Evolutionary conservation across 2,888 invertebrate species (phyloP), one percentile per base, ranked within the genome.

Genomic region (Lydus trimaculatus): DNA sequence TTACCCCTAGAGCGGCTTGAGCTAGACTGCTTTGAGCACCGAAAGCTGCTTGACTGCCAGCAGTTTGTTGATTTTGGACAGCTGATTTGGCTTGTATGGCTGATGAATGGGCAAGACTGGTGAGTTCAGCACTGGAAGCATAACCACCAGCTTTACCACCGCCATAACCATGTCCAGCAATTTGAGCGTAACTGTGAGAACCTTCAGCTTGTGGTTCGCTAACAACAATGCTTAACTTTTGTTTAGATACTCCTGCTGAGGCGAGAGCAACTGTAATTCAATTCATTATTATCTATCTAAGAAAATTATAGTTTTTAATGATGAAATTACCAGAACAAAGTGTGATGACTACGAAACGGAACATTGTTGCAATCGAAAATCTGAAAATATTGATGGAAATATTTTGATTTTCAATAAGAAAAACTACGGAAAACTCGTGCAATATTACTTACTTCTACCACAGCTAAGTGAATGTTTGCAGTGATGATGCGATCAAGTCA

Each of bases 21-120:
- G 92, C 92, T 28, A 92, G 78, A 0, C 90, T 91, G 77, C 90
- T 92, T 84, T 92, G 91, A 0, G 92, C 92, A 4, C 91, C 89
- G 78, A 91, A 92, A 0, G 92, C 92, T 0, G 92, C 93, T 80
- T 92, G 92, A 67, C 90, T 90, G 0, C 90, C 93, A 0, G 92
- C 92, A 0, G 91, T 90, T 31, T 90, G 90, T 80, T 93, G 93
- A 76, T 89, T 91, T 3, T 86, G 86, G 9, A 89, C 87, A 9
- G 92, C 92, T 15, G 90, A 90, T 76, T 90, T 90, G 9, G 92
- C 92, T 81, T 91, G 91, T 76, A 91, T 90, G 0, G 92, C 92
- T 0, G 92, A 92, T 0, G 89, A 90, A 39, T 90, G 88, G 1
- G 91, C 91, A 43, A 91, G 89, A 52, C 89, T 90, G 67, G 90